Evolutionary conservation across 1,140 invertebrate species (phyloP).

Genomic region (Drosophila paulistorum): DNA sequence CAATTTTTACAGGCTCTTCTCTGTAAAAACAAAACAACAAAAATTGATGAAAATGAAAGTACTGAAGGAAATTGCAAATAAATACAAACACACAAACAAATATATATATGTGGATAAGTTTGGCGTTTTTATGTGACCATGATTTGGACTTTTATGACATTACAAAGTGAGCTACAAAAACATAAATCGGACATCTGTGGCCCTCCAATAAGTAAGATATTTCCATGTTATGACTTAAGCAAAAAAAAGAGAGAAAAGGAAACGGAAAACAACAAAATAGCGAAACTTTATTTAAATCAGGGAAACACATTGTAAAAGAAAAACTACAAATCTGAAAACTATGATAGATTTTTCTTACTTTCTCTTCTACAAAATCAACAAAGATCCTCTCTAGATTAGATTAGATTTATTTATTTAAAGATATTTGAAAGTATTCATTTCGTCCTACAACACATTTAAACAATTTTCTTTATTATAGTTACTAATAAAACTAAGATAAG

Average conservation of each 20-base stretch:
- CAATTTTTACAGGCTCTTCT: constrained; percentile 8
- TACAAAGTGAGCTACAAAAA: constrained; percentile 2
- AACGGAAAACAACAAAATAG: too few relatives aligned
- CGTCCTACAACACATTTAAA: too few relatives aligned
- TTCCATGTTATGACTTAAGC: background rate
- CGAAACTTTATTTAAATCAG: background rate
- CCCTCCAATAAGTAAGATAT: background rate
- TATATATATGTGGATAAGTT: constrained; percentile 40
- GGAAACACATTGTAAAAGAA: too few relatives aligned
- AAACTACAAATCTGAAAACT: too few relatives aligned
- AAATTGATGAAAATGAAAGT: constrained; percentile 3
- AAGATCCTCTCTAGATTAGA: too few relatives aligned
- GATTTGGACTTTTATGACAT: background rate
- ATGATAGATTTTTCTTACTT: too few relatives aligned
- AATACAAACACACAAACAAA: constrained; percentile 27
- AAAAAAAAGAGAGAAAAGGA: too few relatives aligned
- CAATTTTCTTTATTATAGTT: too few relatives aligned
- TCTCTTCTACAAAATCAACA: too few relatives aligned
- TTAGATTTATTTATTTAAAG: too few relatives aligned
- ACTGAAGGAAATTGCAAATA: constrained; percentile 4
- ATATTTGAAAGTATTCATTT: too few relatives aligned
- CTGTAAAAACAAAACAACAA: constrained; percentile 34
- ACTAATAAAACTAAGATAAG: too few relatives aligned
- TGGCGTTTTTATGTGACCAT: constrained; percentile 6
- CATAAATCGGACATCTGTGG: constrained; percentile 3